Base-by-base conservation (phyloP, 2,888 invertebrate species). In the Diplolepis rosae region DNA sequence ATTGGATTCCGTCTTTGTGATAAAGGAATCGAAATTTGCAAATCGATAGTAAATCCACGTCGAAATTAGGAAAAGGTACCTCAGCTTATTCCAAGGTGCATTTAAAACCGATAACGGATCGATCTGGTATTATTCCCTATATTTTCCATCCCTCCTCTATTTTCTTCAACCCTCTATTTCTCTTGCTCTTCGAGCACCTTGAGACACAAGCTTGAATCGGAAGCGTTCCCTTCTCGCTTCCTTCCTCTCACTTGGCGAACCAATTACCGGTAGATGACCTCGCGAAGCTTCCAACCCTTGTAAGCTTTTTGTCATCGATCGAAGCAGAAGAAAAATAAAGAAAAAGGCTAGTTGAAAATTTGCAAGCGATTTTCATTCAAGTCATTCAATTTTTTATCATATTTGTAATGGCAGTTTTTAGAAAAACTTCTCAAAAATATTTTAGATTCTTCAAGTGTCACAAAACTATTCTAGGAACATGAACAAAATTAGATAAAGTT, bases 241-340 rank as follows among this genome's bases (percentile, higher is more conserved):
- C 67, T 71, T 61, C 73, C 52, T 35, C 70, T 74, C 69, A 72
- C 72, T 61, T 70, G 68, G 68, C 56, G 69, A 72, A 66, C 74
- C 76, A 76, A 74, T 76, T 74, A 74, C 70, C 45, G 70, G 72
- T 61, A 7, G 22, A 39, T 6, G 18, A 54, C 54, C 30, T 32
- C 35, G 7, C 30, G n/a, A 52, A 45, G 45, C 27, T 28, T 52
- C n/a, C 52, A 61, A 24, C 18, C 24, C 22, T 13, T 35, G 35
- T 9, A 39, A 13, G 18, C 18, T 61, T 39, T 61, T 35, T 35
- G 32, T 39, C 35, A 1, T 35, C 3, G 5, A 22, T 45, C 5
- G 35, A 35, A 56, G 6, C 11, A 13, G 5, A 56, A 30, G 18
- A 45, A 18, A 45, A 45, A 15, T 4, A 18, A 45, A 6, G 7